These are phyloP conservation scores for Macropus fuliginosus DNA, from an alignment of 2,797 vertebrate species.

Conservation along the genomic window DNA sequence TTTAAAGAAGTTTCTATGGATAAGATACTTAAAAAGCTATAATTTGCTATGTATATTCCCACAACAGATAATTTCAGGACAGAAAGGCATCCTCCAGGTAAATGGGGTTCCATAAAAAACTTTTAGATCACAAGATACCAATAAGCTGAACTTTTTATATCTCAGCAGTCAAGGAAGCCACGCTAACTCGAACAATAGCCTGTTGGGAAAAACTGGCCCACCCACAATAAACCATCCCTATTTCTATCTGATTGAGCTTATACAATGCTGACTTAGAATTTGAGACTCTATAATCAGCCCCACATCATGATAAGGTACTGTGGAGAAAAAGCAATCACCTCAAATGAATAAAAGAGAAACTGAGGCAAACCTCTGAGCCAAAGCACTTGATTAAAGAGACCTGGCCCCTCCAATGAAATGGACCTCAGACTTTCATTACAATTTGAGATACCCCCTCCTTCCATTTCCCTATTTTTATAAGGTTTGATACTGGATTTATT, in stretches of 20 bases:
- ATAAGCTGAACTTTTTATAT: not conserved
- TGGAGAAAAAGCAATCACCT: too few relatives aligned
- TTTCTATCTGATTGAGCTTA: not conserved
- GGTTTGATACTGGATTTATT: too few relatives aligned
- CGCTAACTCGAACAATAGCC: not conserved
- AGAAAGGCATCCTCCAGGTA: not conserved
- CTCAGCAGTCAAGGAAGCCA: too few relatives aligned
- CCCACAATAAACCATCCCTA: not conserved
- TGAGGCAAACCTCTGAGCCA: too few relatives aligned
- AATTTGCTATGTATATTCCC: not conserved
- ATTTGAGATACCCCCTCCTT: too few relatives aligned
- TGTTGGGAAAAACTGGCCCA: not conserved
- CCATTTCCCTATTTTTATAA: too few relatives aligned
- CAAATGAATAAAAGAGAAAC: too few relatives aligned
- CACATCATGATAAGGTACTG: not conserved
- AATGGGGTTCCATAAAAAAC: not conserved
- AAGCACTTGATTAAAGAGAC: too few relatives aligned
- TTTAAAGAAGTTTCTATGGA: not conserved
- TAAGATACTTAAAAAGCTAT: not conserved
- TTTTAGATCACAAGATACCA: not conserved
- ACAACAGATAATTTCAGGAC: not conserved
- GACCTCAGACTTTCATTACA: too few relatives aligned
- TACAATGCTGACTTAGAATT: not conserved
- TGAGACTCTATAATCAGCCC: not conserved
- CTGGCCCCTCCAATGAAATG: too few relatives aligned